A percentile compares a stretch with the other conserved stretches of the same genome.
Evolutionary conservation across 1,140 invertebrate genomes (phyloP).

Genomic region (Trinorchestia longiramus): DNA sequence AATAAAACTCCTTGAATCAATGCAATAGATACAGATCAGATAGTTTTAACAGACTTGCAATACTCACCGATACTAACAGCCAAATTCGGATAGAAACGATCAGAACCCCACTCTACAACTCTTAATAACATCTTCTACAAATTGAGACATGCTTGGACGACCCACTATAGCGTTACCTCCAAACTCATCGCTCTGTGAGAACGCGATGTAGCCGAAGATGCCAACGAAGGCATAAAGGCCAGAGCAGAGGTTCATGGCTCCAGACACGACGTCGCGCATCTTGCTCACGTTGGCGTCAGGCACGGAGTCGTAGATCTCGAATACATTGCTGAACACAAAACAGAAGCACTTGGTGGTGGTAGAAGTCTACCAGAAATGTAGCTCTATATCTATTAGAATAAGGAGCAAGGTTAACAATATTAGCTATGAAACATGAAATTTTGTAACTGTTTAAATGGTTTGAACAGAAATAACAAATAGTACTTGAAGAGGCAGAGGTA

Average conservation of each 20-base stretch:
- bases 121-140: too few species aligned
- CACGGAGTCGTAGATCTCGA: slow-evolving; percentile 93
- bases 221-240: slow-evolving; percentile 84
- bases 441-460: too few species aligned
- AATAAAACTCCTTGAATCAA: neutral
- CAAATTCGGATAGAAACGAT: too few species aligned
- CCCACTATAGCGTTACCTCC: slow-evolving; percentile 73
- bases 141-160: neutral
- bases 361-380: too few species aligned
- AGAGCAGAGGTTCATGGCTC: slow-evolving; percentile 92
- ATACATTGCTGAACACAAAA: slow-evolving; percentile 85
- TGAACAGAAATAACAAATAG: too few species aligned
- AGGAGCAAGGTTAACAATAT: too few species aligned
- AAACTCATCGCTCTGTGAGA: slow-evolving; percentile 79
- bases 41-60: too few species aligned
- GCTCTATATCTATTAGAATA: too few species aligned
- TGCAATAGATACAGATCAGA: neutral
- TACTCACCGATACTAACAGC: too few species aligned
- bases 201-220: slow-evolving; percentile 95
- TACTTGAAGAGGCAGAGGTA: too few species aligned
- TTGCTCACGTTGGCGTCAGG: slow-evolving; percentile 88
- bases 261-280: slow-evolving; percentile 87
- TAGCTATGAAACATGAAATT: too few species aligned
- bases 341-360: slow-evolving; percentile 55
- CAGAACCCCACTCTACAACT: too few species aligned